These are phyloP conservation scores for Anthophora plumipes DNA, from an alignment of 2,888 invertebrate species.

Conservation along the genomic window DNA sequence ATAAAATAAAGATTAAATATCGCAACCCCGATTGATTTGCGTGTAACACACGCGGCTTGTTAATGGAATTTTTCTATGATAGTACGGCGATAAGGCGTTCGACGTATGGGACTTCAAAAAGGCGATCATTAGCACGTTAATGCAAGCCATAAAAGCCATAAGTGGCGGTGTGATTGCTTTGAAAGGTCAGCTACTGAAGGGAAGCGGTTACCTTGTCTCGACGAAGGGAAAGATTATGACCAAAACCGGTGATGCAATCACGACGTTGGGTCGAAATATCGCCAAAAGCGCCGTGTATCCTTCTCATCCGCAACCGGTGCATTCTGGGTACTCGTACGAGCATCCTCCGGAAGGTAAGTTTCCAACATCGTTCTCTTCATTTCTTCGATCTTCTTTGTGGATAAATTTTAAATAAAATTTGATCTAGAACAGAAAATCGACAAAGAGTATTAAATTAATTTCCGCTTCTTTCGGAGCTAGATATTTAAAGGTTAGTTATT, in stretches of 20 bases:
- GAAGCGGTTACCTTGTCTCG: slow-evolving; percentile 89
- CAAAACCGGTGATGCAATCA: slow-evolving; percentile 92
- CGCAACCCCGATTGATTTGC: slow-evolving; percentile 25
- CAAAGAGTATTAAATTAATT: no score
- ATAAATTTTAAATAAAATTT: no score
- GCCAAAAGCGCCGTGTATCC: slow-evolving; percentile 90
- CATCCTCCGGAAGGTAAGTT: slow-evolving; percentile 61
- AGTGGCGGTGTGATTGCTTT: slow-evolving; percentile 94
- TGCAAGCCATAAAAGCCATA: slow-evolving; percentile 95
- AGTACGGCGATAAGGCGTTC: slow-evolving; percentile 82
- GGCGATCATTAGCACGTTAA: slow-evolving; percentile 91
- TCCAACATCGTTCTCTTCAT: no score
- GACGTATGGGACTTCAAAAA: slow-evolving; percentile 92
- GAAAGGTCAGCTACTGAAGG: slow-evolving; percentile 95
- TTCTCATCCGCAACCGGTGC: slow-evolving; percentile 65
- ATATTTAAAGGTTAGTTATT: no score
- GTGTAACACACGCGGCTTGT: slow-evolving; percentile 10
- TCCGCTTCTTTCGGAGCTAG: no score
- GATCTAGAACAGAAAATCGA: no score
- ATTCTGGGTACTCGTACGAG: slow-evolving; percentile 71
- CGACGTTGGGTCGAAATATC: slow-evolving; percentile 91
- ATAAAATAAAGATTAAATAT: slow-evolving; percentile 48
- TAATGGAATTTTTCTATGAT: slow-evolving; percentile 53
- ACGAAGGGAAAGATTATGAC: slow-evolving; percentile 89
- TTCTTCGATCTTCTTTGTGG: no score